These are phyloP conservation scores for Bathynomus jamesi DNA, from an alignment of 1,140 invertebrate genomes.

Conservation along the genomic window DNA sequence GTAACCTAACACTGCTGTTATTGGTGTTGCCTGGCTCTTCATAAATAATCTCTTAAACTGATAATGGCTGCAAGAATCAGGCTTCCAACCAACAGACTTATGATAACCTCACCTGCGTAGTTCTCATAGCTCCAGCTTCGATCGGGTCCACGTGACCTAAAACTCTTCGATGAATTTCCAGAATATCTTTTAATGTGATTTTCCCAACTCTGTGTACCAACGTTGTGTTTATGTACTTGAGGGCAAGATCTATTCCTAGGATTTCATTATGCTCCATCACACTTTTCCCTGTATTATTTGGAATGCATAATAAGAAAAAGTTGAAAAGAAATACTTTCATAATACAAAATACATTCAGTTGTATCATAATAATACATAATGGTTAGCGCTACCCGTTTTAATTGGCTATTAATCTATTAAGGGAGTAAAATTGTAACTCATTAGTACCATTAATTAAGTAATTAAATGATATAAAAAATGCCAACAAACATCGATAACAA, in stretches of 20 bases:
- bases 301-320: slow-evolving; percentile 1
- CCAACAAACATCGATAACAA: too few relatives aligned
- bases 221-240: slow-evolving; percentile 92
- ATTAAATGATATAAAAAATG: too few relatives aligned
- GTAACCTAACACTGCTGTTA: not conserved
- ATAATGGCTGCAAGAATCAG: too few relatives aligned
- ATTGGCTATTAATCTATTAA: too few relatives aligned
- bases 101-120: slow-evolving; percentile 51
- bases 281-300: slow-evolving; percentile 60
- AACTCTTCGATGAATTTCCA: slow-evolving; percentile 86
- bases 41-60: too few relatives aligned
- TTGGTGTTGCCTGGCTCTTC: not conserved
- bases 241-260: slow-evolving; percentile 82
- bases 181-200: slow-evolving; percentile 73
- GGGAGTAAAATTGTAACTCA: too few relatives aligned
- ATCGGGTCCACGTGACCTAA: slow-evolving; percentile 87
- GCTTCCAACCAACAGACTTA: too few relatives aligned
- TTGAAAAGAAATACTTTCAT: too few relatives aligned
- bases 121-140: slow-evolving; percentile 71
- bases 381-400: too few relatives aligned
- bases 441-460: too few relatives aligned
- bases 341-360: too few relatives aligned
- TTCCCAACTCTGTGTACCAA: slow-evolving; percentile 59
- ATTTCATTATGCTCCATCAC: slow-evolving; percentile 96
- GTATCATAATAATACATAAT: too few relatives aligned